Evolutionary conservation across 2,797 vertebrate genomes (phyloP).

Genomic region (Nothura maculosa): DNA sequence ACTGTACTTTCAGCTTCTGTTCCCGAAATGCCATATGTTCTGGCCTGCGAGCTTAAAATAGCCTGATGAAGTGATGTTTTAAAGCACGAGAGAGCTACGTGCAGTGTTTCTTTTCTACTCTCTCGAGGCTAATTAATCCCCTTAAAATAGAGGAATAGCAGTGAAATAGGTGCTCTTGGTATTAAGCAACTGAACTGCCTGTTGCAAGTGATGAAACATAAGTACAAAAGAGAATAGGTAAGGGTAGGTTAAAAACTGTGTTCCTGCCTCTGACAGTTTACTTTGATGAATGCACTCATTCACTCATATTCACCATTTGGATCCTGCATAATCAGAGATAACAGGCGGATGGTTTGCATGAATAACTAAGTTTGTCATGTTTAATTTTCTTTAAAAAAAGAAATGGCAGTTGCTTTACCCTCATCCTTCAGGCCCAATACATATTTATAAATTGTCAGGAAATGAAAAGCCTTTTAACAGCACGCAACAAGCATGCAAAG

Average conservation of each 20-base stretch:
- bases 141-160: constrained; percentile 58
- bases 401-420: constrained; percentile 71
- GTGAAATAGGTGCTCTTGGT: constrained; percentile 46
- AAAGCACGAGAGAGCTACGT: constrained; percentile 43
- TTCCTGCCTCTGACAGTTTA: constrained; percentile 60
- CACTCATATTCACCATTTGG: constrained; percentile 77
- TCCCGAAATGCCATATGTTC: constrained; percentile 74
- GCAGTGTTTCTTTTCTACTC: constrained; percentile 50
- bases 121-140: constrained; percentile 78
- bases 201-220: constrained; percentile 14
- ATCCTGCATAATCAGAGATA: constrained; percentile 80
- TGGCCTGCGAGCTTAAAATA: constrained; percentile 69
- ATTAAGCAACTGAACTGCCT: constrained; percentile 41
- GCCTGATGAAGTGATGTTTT: constrained; percentile 56
- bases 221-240: constrained; percentile 63
- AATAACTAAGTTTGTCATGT: constrained; percentile 83
- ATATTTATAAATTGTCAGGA: constrained; percentile 79
- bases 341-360: constrained; percentile 80
- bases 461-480: constrained; percentile 71
- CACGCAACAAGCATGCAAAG: constrained; percentile 55
- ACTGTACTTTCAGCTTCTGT: constrained; percentile 70
- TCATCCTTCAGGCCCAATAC: constrained; percentile 73
- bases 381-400: constrained; percentile 81
- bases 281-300: constrained; percentile 78
- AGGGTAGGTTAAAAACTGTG: constrained; percentile 61